Percentiles rank a stretch among this genome's conserved stretches.
Evolutionary conservation across 2,113 vertebrate genomes (phyloP).

Genomic region (Cyanistes caeruleus): DNA sequence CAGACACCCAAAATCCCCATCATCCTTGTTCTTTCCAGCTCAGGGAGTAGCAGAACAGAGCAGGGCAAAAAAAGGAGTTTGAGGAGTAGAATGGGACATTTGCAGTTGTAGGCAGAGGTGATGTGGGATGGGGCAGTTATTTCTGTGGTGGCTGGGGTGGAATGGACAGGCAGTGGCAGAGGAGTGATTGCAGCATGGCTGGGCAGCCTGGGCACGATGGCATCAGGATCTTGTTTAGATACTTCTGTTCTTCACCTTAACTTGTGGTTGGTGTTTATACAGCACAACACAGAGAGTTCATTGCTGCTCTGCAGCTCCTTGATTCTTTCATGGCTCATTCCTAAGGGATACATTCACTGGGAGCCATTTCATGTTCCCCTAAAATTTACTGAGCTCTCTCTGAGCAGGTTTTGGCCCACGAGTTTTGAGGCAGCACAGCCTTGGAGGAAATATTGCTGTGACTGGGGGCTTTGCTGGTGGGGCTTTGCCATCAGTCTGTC

Average conservation of each 20-base stretch:
- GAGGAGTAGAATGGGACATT: not conserved
- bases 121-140: not conserved
- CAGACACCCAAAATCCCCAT: not conserved
- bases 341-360: not conserved
- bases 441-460: not conserved
- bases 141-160: not conserved
- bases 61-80: not conserved
- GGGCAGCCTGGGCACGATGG: rapidly evolving
- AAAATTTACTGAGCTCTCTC: not conserved
- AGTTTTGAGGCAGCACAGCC: not conserved
- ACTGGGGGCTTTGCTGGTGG: not conserved
- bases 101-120: not conserved
- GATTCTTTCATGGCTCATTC: not conserved
- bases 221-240: not conserved
- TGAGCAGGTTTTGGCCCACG: not conserved
- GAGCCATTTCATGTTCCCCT: not conserved
- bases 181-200: not conserved
- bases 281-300: rapidly evolving
- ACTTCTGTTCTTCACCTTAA: not conserved
- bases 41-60: not conserved
- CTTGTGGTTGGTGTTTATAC: not conserved
- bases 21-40: not conserved
- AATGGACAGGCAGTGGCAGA: not conserved
- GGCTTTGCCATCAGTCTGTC: not conserved
- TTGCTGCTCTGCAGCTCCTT: not conserved